These are phyloP conservation scores for Apostichopus californicus DNA, from an alignment of 35 echinoderm and acorn worm species.

Conservation along the genomic window DNA sequence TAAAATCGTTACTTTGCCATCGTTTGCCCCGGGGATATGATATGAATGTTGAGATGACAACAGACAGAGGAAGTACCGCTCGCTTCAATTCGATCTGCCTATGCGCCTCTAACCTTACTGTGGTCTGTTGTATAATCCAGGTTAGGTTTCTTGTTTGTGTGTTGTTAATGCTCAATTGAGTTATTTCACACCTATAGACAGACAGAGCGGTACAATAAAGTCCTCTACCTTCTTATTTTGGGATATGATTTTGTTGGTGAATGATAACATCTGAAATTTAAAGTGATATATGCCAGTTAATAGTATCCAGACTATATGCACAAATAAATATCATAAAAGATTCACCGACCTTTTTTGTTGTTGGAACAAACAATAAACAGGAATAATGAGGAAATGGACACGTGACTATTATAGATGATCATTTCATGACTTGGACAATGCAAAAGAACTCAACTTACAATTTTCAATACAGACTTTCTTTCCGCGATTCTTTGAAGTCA, in stretches of 20 bases:
- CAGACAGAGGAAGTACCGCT: background rate
- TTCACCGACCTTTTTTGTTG: too few relatives aligned
- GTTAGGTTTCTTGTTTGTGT: constrained; percentile 46
- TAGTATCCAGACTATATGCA: too few relatives aligned
- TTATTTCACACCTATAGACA: constrained; percentile 35
- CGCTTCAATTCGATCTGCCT: background rate
- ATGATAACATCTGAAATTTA: constrained; percentile 32
- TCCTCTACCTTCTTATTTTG: background rate
- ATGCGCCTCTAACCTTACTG: constrained; percentile 1
- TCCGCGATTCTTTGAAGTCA: too few relatives aligned
- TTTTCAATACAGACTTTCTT: too few relatives aligned
- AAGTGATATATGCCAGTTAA: background rate
- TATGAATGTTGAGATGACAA: constrained; percentile 42
- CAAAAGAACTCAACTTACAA: background rate
- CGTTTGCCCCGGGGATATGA: background rate
- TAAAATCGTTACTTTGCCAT: background rate
- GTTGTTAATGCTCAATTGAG: constrained; percentile 25
- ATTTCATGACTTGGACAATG: background rate
- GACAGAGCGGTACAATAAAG: background rate
- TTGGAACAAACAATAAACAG: too few relatives aligned
- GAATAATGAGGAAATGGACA: too few relatives aligned
- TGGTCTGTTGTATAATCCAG: constrained; percentile 16
- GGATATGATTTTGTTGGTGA: background rate
- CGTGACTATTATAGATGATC: too few relatives aligned
- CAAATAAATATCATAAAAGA: too few relatives aligned